A percentile compares a stretch with the other conserved stretches of the same genome.
These are phyloP conservation scores for Philereme vetulata DNA, from an alignment of 2,888 invertebrate genomes.

Conservation along the genomic window DNA sequence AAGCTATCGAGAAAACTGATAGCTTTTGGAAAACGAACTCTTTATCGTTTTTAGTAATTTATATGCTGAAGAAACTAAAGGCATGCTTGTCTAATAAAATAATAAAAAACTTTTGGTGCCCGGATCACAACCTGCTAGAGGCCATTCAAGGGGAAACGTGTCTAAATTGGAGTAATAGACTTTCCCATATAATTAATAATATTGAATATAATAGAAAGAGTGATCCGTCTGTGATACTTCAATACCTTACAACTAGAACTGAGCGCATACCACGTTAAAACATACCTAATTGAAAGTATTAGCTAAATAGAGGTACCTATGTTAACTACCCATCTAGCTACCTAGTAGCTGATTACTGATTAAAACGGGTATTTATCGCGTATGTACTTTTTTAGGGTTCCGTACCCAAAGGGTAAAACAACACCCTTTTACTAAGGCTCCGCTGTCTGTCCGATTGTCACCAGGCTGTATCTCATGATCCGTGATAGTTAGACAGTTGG, in stretches of 20 bases:
- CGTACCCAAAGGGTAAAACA: too few relatives aligned
- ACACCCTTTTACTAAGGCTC: too few relatives aligned
- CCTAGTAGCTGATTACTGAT: too few relatives aligned
- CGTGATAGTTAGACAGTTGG: too few relatives aligned
- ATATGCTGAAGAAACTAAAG: slow-evolving; percentile 58
- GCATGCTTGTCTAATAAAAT: slow-evolving; percentile 46
- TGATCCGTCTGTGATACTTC: slow-evolving; percentile 45
- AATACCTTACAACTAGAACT: slow-evolving; percentile 40
- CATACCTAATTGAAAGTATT: too few relatives aligned
- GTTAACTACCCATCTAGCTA: too few relatives aligned
- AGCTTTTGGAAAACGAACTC: slow-evolving; percentile 58
- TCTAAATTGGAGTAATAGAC: slow-evolving; percentile 57
- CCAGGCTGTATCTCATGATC: too few relatives aligned
- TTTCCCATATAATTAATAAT: slow-evolving; percentile 50
- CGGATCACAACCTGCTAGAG: slow-evolving; percentile 57
- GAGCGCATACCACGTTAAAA: not conserved
- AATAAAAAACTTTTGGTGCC: slow-evolving; percentile 63
- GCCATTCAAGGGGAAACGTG: slow-evolving; percentile 57
- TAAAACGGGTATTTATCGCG: too few relatives aligned
- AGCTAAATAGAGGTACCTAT: too few relatives aligned
- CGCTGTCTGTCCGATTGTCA: too few relatives aligned
- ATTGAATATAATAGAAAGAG: slow-evolving; percentile 48
- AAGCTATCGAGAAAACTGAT: slow-evolving; percentile 44
- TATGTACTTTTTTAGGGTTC: too few relatives aligned
- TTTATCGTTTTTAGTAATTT: slow-evolving; percentile 52